Conservation (phyloP, 2,113 vertebrate genomes). For the Burhinus oedicnemus region DNA sequence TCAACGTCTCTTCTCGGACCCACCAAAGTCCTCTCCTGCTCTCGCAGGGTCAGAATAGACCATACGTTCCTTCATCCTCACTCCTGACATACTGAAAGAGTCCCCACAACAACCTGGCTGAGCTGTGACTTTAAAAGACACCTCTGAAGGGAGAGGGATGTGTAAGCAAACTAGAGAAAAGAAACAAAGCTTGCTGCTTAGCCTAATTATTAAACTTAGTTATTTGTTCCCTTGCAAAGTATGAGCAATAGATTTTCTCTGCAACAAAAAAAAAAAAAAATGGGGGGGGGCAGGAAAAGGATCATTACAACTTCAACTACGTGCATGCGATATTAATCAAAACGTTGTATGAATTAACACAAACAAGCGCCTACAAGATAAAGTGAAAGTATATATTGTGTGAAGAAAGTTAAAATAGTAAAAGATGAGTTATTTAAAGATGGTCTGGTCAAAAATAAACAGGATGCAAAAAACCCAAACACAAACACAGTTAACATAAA, state of each 20-base stretch:
- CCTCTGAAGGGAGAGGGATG: conserved; percentile 9
- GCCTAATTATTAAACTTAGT: background rate
- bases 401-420: conserved; percentile 9
- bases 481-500: conserved; percentile 61
- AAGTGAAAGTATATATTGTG: background rate
- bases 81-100: background rate
- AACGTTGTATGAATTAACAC: background rate
- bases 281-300: background rate
- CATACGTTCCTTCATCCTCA: background rate
- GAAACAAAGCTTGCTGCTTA: conserved; percentile 18
- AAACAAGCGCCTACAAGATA: background rate
- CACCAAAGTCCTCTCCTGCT: conserved; percentile 33
- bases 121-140: conserved; percentile 41
- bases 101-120: conserved; percentile 50
- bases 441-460: conserved; percentile 75
- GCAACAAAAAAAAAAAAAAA: background rate
- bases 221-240: conserved; percentile 15
- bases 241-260: background rate
- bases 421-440: conserved; percentile 61
- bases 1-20: conserved; percentile 61
- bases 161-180: background rate
- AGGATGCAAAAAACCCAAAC: conserved; percentile 75
- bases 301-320: conserved; percentile 25
- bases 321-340: conserved; percentile 46
- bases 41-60: conserved; percentile 22